Evolutionary conservation across 2,797 vertebrate genomes (phyloP).

Genomic region (Scleropages formosus): DNA sequence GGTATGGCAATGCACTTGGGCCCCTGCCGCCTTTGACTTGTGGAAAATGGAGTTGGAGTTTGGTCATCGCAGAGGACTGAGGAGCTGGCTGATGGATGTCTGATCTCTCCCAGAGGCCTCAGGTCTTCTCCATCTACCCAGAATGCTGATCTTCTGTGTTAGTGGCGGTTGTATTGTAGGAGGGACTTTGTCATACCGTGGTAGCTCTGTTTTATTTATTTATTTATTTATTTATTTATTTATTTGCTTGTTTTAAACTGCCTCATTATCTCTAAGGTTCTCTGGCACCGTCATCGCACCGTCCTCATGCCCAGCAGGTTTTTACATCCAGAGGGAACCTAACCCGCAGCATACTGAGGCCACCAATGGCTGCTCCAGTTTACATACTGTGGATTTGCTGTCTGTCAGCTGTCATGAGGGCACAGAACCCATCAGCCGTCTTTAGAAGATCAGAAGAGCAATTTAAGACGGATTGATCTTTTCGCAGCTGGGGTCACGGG

Average conservation of each 20-base stretch:
- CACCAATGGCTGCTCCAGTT: too few relatives aligned
- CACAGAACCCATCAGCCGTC: neutral
- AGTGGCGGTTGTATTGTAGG: neutral
- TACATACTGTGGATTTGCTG: neutral
- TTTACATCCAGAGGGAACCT: too few relatives aligned
- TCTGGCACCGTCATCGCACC: neutral
- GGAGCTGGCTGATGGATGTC: neutral
- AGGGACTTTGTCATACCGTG: neutral
- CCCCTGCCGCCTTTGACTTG: too few relatives aligned
- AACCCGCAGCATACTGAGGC: neutral
- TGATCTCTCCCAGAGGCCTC: neutral
- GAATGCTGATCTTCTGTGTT: neutral
- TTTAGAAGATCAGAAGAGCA: neutral
- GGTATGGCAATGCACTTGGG: too few relatives aligned
- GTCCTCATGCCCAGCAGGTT: too few relatives aligned
- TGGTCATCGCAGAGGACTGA: too few relatives aligned
- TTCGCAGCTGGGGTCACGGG: neutral
- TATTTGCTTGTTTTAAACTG: too few relatives aligned
- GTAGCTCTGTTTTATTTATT: neutral
- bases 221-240: too few relatives aligned
- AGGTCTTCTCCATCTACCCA: neutral
- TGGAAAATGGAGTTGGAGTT: too few relatives aligned
- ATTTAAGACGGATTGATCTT: constrained; percentile 17
- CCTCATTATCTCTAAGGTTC: too few relatives aligned
- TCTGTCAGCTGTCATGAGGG: neutral